Evolutionary conservation across 2,888 invertebrate species (phyloP).

Genomic region (Apodemia zela): DNA sequence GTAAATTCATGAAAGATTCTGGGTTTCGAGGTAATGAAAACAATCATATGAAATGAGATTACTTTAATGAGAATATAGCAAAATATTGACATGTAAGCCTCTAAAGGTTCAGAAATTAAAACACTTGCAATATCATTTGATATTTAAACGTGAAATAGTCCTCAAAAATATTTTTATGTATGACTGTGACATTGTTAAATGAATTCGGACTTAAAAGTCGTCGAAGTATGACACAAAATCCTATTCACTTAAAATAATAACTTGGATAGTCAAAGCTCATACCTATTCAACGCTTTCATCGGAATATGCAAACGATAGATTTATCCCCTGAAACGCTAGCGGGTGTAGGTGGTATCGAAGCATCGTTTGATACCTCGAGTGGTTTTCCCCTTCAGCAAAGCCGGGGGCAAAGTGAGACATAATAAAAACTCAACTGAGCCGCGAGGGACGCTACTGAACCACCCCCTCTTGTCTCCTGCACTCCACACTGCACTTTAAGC

Average conservation of each 20-base stretch:
- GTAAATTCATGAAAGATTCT: no score
- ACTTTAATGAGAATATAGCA: no score
- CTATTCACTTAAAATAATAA: neutral
- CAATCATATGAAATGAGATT: no score
- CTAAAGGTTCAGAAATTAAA: no score
- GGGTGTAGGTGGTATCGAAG: constrained; percentile 42
- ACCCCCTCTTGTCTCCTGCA: constrained; percentile 35
- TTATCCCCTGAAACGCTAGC: constrained; percentile 37
- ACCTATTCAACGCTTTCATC: constrained; percentile 14
- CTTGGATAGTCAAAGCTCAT: neutral
- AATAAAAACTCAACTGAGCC: constrained; percentile 53
- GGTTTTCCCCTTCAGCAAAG: constrained; percentile 54
- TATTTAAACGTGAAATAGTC: no score
- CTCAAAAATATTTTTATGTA: no score
- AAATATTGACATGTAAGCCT: no score
- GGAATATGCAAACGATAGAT: constrained; percentile 40
- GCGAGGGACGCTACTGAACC: constrained; percentile 39
- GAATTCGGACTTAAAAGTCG: no score
- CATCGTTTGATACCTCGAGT: constrained; percentile 43
- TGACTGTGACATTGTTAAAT: no score
- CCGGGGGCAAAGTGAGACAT: constrained; percentile 54
- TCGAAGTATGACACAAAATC: no score
- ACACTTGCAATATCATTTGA: no score
- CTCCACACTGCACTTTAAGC: constrained; percentile 34
- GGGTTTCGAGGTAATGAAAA: no score